Percentiles rank a stretch among this genome's conserved stretches.
Conservation (phyloP, 1,140 invertebrate genomes). For the Aphidius gifuensis region DNA sequence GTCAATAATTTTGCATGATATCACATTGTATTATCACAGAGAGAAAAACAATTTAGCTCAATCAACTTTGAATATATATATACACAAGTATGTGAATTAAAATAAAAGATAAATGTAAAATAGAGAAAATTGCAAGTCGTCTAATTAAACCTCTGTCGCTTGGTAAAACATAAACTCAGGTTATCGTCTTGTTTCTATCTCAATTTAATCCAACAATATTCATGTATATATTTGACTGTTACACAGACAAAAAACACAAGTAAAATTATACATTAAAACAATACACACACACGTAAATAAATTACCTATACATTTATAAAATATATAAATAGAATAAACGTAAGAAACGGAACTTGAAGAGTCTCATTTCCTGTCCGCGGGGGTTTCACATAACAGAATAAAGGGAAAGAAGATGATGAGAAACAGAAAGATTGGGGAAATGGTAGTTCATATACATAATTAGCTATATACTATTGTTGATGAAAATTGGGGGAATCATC, state of each 20-base stretch:
- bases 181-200: conserved; percentile 49
- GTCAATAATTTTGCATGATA: conserved; percentile 7
- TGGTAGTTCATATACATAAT: conserved; percentile 45
- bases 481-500: conserved; percentile 6
- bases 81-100: conserved; percentile 13
- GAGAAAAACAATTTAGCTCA: conserved; percentile 57
- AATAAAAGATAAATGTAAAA: conserved; percentile 22
- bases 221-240: conserved; percentile 15
- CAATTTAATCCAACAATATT: conserved; percentile 15
- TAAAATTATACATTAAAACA: conserved; percentile 5
- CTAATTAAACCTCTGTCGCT: conserved; percentile 55
- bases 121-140: conserved; percentile 49
- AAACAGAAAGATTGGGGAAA: conserved; percentile 18
- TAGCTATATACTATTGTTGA: conserved; percentile 30
- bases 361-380: conserved; percentile 55
- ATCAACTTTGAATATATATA: conserved; percentile 41
- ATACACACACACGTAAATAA: not conserved
- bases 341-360: conserved; percentile 40
- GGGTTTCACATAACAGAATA: conserved; percentile 40
- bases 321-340: conserved; percentile 9
- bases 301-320: conserved; percentile 6
- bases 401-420: too few species aligned
- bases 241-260: not conserved
- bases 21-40: conserved; percentile 17
- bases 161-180: conserved; percentile 48